A percentile compares a stretch with the other conserved stretches of the same genome.
Evolutionary conservation across 2,113 vertebrate genomes (phyloP).

Genomic region (Hystrix brachyura): DNA sequence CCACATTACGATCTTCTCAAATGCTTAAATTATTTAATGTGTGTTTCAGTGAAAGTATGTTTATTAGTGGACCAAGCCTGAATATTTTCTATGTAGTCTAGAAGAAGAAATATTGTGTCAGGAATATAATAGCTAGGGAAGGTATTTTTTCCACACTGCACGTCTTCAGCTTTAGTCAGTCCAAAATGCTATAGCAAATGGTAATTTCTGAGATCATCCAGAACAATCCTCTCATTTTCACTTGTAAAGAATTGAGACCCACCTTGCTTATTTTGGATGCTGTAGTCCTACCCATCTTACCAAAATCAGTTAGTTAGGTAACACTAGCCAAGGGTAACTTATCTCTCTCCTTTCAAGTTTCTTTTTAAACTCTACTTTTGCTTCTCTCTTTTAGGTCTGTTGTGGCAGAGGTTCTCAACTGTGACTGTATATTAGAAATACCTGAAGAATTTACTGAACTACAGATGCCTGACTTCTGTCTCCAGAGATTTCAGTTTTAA

Average conservation of each 20-base stretch:
- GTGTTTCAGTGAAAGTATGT: not conserved
- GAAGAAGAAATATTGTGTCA: conserved; percentile 33
- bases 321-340: not conserved
- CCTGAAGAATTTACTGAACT: conserved; percentile 16
- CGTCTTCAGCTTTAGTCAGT: not conserved
- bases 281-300: not conserved
- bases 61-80: not conserved
- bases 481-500: not conserved
- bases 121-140: conserved; percentile 3
- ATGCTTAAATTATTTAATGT: conserved; percentile 2
- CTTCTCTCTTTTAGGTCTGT: not conserved
- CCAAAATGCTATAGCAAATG: not conserved
- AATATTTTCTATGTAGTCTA: conserved; percentile 28
- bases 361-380: not conserved
- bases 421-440: conserved; percentile 17
- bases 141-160: not conserved
- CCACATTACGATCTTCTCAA: not conserved
- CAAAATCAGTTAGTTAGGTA: not conserved
- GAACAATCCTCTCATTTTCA: conserved; percentile 5
- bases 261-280: not conserved
- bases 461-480: not conserved
- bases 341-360: not conserved
- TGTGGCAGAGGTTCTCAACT: not conserved
- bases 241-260: not conserved
- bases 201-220: conserved; percentile 28